Evolutionary conservation across 2,797 vertebrate genomes (phyloP).

Genomic region (Chrosomus eos): DNA sequence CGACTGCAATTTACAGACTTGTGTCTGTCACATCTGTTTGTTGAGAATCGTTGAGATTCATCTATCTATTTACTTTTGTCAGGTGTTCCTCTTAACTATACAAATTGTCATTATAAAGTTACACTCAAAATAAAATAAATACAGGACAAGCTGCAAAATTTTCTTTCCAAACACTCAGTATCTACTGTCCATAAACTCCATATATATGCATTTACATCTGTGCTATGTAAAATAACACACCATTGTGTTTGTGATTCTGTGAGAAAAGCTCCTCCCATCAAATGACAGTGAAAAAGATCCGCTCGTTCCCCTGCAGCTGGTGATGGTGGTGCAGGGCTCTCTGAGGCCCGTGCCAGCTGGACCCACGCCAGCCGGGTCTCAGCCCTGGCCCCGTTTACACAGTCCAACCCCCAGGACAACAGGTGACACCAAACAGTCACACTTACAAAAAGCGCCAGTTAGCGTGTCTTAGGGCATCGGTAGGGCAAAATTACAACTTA

Average conservation of each 20-base stretch:
- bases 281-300: slow-evolving; percentile 32
- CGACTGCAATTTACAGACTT: background rate
- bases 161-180: background rate
- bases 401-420: slow-evolving; percentile 12
- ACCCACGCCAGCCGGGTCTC: slow-evolving; percentile 17
- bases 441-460: background rate
- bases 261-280: slow-evolving; percentile 1
- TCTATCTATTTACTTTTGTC: background rate
- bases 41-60: background rate
- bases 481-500: slow-evolving; percentile 13
- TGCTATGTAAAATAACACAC: slow-evolving; percentile 5
- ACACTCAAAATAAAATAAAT: background rate
- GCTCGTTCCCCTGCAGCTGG: slow-evolving; percentile 37
- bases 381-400: background rate
- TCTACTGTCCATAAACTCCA: no score
- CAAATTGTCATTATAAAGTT: background rate
- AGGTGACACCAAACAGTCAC: slow-evolving; percentile 33
- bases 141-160: background rate
- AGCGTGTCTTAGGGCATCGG: background rate
- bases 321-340: slow-evolving; percentile 21
- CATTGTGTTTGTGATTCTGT: background rate
- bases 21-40: background rate
- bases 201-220: background rate
- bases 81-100: background rate
- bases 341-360: slow-evolving; percentile 39